Evolutionary conservation across 2,113 vertebrate species (phyloP).

Genomic region (Elgaria multicarinata): DNA sequence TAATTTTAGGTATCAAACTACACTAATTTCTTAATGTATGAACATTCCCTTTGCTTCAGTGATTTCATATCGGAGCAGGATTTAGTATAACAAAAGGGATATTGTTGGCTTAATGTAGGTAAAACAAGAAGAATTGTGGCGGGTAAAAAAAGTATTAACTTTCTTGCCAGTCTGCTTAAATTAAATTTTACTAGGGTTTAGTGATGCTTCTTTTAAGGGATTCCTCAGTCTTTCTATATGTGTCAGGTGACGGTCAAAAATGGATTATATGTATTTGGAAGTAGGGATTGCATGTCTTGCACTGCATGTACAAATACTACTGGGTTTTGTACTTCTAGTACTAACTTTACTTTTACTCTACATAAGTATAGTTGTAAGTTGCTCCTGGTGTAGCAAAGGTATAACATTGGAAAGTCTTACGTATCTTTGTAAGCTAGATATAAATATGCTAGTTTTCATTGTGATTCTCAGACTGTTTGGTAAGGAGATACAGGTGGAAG

Average conservation of each 20-base stretch:
- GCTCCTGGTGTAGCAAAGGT: neutral
- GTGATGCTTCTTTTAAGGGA: neutral
- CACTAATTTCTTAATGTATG: neutral
- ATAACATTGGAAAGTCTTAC: neutral
- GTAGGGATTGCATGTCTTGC: neutral
- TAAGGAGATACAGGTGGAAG: neutral
- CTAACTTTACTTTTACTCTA: neutral
- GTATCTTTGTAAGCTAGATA: neutral
- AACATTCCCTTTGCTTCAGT: neutral
- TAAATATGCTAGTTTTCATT: neutral
- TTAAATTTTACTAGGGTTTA: neutral
- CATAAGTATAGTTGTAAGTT: neutral
- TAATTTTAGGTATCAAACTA: neutral
- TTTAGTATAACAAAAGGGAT: neutral
- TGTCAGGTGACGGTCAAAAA: neutral
- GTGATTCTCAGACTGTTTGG: no score
- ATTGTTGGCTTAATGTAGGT: neutral
- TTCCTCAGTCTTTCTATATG: neutral
- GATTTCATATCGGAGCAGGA: neutral
- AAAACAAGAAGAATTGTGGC: neutral
- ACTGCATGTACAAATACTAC: neutral
- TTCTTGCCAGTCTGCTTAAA: neutral
- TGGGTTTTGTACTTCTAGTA: neutral
- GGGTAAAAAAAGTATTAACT: neutral
- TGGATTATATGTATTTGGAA: neutral